A percentile compares a stretch with the other conserved stretches of the same genome.
These are phyloP conservation scores for Irena cyanogastra DNA, from an alignment of 2,113 vertebrate genomes.

Conservation along the genomic window DNA sequence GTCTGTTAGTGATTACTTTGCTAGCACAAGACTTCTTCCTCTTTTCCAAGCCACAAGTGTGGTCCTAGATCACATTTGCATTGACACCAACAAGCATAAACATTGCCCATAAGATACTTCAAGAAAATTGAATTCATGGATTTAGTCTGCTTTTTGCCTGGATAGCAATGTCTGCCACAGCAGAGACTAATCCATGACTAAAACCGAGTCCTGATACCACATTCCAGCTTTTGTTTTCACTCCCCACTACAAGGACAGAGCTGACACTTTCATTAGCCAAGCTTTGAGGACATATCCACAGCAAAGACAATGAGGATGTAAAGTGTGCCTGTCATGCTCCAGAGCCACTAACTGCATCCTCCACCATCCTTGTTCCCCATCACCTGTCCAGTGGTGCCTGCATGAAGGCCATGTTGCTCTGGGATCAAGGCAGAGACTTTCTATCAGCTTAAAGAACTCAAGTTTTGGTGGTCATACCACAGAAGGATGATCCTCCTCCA, in stretches of 20 bases:
- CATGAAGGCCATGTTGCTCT: not conserved
- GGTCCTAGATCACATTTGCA: not conserved
- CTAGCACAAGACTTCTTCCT: not conserved
- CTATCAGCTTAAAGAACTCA: not conserved
- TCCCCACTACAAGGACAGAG: not conserved
- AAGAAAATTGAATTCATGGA: not conserved
- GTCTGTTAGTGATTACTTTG: not conserved
- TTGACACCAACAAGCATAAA: not conserved
- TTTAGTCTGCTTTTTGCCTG: not conserved
- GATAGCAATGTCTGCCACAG: not conserved
- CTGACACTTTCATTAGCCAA: not conserved
- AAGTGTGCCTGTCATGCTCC: not conserved
- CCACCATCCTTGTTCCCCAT: accelerated
- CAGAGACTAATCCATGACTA: not conserved
- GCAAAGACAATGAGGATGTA: not conserved
- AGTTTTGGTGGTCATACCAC: not conserved
- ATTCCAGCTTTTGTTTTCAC: not conserved
- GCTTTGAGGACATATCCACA: not conserved
- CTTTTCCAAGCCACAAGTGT: not conserved
- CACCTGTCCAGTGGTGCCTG: not conserved
- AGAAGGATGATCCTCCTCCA: not conserved
- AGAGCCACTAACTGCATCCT: not conserved
- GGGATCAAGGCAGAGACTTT: not conserved
- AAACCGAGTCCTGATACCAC: not conserved
- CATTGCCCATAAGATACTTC: not conserved